phyloP scores from a whole-genome alignment of 2,113 vertebrate genomes.

The Brienomyrus longianalis region DNA sequence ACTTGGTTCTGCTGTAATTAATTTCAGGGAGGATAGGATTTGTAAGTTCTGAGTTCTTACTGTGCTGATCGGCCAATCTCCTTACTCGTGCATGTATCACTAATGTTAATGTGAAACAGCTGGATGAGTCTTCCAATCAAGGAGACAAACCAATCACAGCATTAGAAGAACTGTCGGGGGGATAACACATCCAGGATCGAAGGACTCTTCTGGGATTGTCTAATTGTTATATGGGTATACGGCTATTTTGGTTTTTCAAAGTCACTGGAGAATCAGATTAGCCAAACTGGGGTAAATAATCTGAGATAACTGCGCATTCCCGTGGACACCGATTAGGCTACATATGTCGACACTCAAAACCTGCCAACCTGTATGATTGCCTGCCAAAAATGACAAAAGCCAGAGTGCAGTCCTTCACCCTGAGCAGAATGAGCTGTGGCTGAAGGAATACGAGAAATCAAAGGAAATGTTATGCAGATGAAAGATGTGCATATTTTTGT shows the following conservation, averaged over 20 bases:
- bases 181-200: not conserved
- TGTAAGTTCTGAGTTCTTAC: not conserved
- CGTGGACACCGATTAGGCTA: not conserved
- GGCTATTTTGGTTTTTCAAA: not conserved
- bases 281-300: not conserved
- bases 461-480: not conserved
- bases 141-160: not conserved
- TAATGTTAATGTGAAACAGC: not conserved
- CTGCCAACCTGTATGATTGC: not conserved
- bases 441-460: not conserved
- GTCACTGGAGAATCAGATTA: not conserved
- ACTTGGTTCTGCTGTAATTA: too few relatives aligned
- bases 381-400: not conserved
- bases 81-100: not conserved
- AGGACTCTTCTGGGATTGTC: not conserved
- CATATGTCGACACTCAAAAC: not conserved
- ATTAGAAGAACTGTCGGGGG: not conserved
- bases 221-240: not conserved
- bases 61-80: too few relatives aligned
- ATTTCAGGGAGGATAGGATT: not conserved
- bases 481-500: not conserved
- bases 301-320: not conserved
- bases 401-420: not conserved
- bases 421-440: not conserved
- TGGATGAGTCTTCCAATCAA: not conserved